Evolutionary conservation across 2,113 vertebrate species (phyloP).

Genomic region (Suncus etruscus): DNA sequence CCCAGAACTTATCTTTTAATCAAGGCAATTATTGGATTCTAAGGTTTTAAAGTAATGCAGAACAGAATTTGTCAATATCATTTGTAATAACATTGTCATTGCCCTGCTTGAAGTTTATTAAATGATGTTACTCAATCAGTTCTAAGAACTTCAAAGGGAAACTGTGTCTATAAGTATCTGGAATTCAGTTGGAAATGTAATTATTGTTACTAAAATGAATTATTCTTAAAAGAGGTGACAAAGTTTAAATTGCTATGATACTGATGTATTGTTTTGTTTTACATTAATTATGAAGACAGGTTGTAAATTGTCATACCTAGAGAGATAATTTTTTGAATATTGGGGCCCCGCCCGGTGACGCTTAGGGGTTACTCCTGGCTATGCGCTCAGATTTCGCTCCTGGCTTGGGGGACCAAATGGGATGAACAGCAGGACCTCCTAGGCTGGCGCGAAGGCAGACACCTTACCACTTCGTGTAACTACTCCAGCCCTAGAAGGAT

Average conservation of each 20-base stretch:
- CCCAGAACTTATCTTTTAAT: slow-evolving; percentile 58
- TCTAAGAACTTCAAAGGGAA: slow-evolving; percentile 67
- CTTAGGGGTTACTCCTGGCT: no score
- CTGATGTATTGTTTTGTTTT: slow-evolving; percentile 56
- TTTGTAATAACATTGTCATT: slow-evolving; percentile 64
- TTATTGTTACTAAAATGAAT: slow-evolving; percentile 47
- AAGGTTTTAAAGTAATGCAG: slow-evolving; percentile 71
- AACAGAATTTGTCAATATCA: slow-evolving; percentile 49
- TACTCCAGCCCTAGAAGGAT: no score
- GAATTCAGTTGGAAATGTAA: slow-evolving; percentile 35
- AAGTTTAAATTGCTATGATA: slow-evolving; percentile 58
- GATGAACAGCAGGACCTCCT: no score
- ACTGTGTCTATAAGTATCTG: slow-evolving; percentile 33
- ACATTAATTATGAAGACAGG: slow-evolving; percentile 37
- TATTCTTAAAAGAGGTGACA: slow-evolving; percentile 64
- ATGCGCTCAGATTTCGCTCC: no score
- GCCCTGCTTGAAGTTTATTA: slow-evolving; percentile 63
- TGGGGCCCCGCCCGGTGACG: no score
- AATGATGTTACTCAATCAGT: slow-evolving; percentile 57
- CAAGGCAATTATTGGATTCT: slow-evolving; percentile 71
- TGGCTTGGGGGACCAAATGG: no score
- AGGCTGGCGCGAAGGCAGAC: no score
- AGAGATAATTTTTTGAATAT: no score
- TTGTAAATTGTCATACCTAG: no score
- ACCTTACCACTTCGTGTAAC: no score